A percentile compares a stretch with the other conserved stretches of the same genome.
phyloP scores from a whole-genome alignment of 2,888 invertebrate genomes.

The Eristalis arbustorum region DNA sequence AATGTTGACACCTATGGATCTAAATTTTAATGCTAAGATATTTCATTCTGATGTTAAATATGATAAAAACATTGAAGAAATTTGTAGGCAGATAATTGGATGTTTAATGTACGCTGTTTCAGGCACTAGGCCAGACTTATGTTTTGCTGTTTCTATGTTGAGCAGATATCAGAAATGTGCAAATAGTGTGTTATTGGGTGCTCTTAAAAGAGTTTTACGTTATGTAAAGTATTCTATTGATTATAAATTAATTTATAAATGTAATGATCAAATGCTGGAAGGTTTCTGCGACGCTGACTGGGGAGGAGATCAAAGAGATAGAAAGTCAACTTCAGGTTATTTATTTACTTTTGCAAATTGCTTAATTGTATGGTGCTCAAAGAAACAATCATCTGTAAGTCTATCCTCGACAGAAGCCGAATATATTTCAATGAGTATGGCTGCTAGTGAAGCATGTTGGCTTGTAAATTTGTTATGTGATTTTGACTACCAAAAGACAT shows the following conservation, averaged over 20 bases:
- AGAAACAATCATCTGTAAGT: no score
- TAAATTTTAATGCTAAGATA: neutral
- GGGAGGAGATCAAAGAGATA: no score
- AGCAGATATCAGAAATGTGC: constrained; percentile 46
- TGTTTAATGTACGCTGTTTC: constrained; percentile 24
- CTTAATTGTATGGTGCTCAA: no score
- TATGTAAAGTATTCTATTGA: constrained; percentile 39
- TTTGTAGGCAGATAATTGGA: constrained; percentile 24
- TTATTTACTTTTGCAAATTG: no score
- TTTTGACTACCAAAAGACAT: no score
- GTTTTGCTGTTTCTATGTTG: constrained; percentile 42
- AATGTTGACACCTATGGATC: constrained; percentile 32
- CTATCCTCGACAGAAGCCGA: no score
- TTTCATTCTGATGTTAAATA: neutral
- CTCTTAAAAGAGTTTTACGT: constrained; percentile 36
- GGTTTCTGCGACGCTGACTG: no score
- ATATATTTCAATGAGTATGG: no score
- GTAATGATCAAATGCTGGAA: constrained; percentile 6
- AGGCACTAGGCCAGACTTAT: constrained; percentile 45
- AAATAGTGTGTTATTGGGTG: constrained; percentile 27
- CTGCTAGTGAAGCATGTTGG: no score
- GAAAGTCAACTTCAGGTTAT: no score
- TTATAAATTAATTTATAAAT: constrained; percentile 6
- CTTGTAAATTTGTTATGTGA: no score
- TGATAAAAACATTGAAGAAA: neutral